Evolutionary conservation across 2,797 vertebrate species (phyloP).

Genomic region (Orestias chungarensis): DNA sequence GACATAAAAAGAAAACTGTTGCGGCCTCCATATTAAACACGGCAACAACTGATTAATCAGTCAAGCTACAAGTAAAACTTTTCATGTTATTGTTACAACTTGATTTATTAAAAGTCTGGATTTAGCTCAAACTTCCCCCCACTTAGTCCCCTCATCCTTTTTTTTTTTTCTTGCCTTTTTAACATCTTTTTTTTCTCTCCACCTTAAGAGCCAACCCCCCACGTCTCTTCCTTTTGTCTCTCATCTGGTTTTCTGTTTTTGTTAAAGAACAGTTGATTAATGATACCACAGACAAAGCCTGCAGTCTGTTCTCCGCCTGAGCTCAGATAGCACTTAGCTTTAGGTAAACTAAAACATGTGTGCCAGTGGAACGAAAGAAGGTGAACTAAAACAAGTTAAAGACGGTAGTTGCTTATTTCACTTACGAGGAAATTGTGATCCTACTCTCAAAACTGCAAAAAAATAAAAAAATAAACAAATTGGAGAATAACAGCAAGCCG

Average conservation of each 20-base stretch:
- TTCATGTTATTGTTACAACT: constrained; percentile 80
- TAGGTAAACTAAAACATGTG: constrained; percentile 80
- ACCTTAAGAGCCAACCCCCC: constrained; percentile 68
- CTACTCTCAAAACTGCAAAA: constrained; percentile 20
- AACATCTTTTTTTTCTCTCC: constrained; percentile 34
- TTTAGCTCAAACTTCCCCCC: constrained; percentile 70
- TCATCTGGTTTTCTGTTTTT: constrained; percentile 83
- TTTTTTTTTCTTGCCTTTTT: constrained; percentile 11
- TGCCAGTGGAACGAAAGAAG: constrained; percentile 45
- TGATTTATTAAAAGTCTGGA: constrained; percentile 81
- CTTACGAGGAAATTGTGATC: constrained; percentile 48
- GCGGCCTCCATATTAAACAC: constrained; percentile 45
- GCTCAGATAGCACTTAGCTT: constrained; percentile 62
- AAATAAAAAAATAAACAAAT: no score
- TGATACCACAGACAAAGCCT: constrained; percentile 78
- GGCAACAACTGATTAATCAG: constrained; percentile 69
- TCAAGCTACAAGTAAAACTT: constrained; percentile 76
- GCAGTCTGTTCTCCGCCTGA: constrained; percentile 64
- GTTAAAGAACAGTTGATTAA: constrained; percentile 83
- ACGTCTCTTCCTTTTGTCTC: constrained; percentile 80
- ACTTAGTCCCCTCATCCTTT: constrained; percentile 2
- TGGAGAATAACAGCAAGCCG: background rate
- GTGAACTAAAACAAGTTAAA: constrained; percentile 50
- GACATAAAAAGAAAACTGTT: constrained; percentile 57
- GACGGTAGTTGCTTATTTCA: constrained; percentile 55